Evolutionary conservation across 2,888 invertebrate genomes (phyloP).

Genomic region (Dryomyza anilis): DNA sequence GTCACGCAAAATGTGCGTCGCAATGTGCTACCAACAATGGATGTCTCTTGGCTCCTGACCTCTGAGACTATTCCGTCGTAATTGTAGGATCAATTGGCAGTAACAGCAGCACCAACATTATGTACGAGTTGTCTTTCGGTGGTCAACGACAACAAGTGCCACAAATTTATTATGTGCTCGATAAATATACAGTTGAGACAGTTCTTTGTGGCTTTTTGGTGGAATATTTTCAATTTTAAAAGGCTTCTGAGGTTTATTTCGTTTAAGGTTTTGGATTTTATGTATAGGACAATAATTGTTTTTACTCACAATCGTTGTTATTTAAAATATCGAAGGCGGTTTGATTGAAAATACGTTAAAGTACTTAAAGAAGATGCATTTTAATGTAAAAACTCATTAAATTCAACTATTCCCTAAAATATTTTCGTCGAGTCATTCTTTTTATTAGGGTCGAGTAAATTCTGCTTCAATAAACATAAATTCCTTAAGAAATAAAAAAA

Average conservation of each 20-base stretch:
- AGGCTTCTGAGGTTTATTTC: neutral
- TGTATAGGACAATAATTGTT: too few species aligned
- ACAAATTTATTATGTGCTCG: constrained; percentile 46
- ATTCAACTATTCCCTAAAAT: too few species aligned
- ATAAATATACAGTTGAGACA: constrained; percentile 54
- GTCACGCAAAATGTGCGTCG: neutral
- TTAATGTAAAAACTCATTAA: too few species aligned
- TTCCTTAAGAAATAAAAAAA: too few species aligned
- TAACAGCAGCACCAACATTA: neutral
- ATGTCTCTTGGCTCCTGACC: neutral
- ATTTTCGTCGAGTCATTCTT: too few species aligned
- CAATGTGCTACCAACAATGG: neutral
- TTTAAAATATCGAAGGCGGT: too few species aligned
- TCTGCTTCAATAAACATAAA: too few species aligned
- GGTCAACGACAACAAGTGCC: constrained; percentile 1
- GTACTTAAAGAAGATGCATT: too few species aligned
- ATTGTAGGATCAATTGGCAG: neutral
- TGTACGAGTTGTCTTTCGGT: neutral
- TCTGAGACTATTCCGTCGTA: neutral
- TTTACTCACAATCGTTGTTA: too few species aligned
- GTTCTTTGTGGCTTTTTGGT: constrained; percentile 47
- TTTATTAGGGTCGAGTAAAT: too few species aligned
- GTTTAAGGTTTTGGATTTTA: too few species aligned
- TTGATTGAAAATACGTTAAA: too few species aligned
- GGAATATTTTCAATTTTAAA: constrained; percentile 49